Percentiles rank a stretch among this genome's conserved stretches.
Evolutionary conservation across 1,140 invertebrate species (phyloP).

Genomic region (Anthonomus grandis): DNA sequence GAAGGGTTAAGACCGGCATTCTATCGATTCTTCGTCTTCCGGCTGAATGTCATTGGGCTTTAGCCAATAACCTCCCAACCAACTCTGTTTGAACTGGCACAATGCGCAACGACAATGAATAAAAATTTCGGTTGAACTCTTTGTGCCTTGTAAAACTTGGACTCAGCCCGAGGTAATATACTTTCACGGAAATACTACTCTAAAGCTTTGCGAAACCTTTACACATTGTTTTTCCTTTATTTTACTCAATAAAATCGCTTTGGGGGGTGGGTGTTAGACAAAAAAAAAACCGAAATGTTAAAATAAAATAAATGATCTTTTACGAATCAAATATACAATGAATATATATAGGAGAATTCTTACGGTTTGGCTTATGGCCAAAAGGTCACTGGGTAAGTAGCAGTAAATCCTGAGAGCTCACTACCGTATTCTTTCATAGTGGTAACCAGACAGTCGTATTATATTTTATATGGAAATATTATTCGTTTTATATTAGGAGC

Average conservation of each 20-base stretch:
- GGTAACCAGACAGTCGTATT: conserved; percentile 27
- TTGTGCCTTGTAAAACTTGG: conserved; percentile 14
- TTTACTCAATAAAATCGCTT: too few species aligned
- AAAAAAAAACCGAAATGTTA: too few species aligned
- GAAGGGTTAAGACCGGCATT: conserved; percentile 13
- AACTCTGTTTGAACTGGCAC: conserved; percentile 17
- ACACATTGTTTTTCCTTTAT: too few species aligned
- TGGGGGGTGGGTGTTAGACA: too few species aligned
- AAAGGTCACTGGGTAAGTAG: conserved; percentile 25
- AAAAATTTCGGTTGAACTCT: conserved; percentile 16
- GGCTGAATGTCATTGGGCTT: conserved; percentile 21
- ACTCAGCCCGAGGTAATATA: too few species aligned
- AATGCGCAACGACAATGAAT: conserved; percentile 18
- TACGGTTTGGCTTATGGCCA: conserved; percentile 19
- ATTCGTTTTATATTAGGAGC: conserved; percentile 22
- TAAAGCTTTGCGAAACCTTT: too few species aligned
- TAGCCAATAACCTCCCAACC: conserved; percentile 19
- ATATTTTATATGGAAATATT: conserved; percentile 28
- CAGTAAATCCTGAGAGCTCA: conserved; percentile 25
- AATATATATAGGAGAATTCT: conserved; percentile 24
- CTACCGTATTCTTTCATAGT: conserved; percentile 27
- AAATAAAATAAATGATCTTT: conserved; percentile 8
- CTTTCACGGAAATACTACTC: too few species aligned
- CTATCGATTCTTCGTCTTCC: conserved; percentile 18
- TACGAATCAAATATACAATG: conserved; percentile 16